Percentiles rank a stretch among this genome's conserved stretches.
These are phyloP conservation scores for Ondatra zibethicus DNA, from an alignment of 2,113 vertebrate species.

Conservation along the genomic window DNA sequence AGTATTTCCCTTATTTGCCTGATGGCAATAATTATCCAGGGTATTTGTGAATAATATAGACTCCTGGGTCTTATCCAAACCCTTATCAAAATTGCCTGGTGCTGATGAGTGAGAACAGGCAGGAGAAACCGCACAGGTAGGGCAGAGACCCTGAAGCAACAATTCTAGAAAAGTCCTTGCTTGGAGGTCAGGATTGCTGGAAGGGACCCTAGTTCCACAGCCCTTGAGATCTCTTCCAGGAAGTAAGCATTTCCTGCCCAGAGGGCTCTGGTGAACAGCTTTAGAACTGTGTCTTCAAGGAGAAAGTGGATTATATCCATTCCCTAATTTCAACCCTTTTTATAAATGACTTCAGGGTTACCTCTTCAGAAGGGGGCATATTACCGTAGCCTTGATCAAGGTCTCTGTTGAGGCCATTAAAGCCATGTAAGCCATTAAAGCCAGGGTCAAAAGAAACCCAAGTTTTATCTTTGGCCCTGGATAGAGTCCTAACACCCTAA, in stretches of 20 bases:
- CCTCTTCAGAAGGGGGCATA: neutral
- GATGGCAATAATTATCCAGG: neutral
- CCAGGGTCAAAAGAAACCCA: neutral
- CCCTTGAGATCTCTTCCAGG: neutral
- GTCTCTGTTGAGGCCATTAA: neutral
- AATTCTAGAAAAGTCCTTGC: neutral
- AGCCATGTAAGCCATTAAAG: neutral
- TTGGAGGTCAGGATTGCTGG: neutral
- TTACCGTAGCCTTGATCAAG: neutral
- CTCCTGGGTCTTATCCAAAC: neutral
- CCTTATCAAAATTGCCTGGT: neutral
- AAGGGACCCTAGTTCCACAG: neutral
- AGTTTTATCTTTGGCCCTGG: neutral
- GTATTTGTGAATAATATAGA: neutral
- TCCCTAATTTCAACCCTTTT: neutral
- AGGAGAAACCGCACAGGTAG: neutral
- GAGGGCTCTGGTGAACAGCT: neutral
- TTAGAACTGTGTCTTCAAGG: neutral
- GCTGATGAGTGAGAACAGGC: neutral
- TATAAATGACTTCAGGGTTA: neutral
- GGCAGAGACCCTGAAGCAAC: neutral
- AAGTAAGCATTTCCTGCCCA: neutral
- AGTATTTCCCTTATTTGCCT: neutral
- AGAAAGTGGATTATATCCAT: neutral
- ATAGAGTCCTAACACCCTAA: neutral